phyloP scores from a whole-genome alignment of 2,888 invertebrate species.

The Phrixothrix hirtus region DNA sequence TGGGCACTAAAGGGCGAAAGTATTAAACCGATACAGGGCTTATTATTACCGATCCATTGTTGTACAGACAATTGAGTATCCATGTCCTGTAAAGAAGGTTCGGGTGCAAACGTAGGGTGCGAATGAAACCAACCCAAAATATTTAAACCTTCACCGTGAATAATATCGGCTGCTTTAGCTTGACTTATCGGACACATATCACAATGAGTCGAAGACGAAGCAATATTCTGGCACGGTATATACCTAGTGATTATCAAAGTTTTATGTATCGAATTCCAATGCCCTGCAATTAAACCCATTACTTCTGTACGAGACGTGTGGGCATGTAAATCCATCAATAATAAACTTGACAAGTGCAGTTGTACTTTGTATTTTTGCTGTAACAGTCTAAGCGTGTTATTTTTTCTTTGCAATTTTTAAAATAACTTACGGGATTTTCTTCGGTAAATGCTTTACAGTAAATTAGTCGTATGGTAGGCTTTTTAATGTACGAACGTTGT shows the following conservation, averaged over 20 bases:
- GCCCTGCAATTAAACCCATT: slow-evolving; percentile 74
- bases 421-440: slow-evolving; percentile 60
- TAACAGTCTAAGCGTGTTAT: too few relatives aligned
- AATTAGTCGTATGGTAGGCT: slow-evolving; percentile 61
- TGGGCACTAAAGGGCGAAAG: slow-evolving; percentile 66
- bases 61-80: slow-evolving; percentile 67
- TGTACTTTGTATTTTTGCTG: slow-evolving; percentile 68
- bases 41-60: slow-evolving; percentile 58
- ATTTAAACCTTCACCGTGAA: slow-evolving; percentile 52
- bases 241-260: slow-evolving; percentile 60
- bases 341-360: slow-evolving; percentile 63
- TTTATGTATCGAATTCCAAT: slow-evolving; percentile 48
- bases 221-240: slow-evolving; percentile 67
- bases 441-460: slow-evolving; percentile 64
- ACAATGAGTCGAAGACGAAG: slow-evolving; percentile 69
- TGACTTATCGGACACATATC: slow-evolving; percentile 79
- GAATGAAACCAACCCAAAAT: slow-evolving; percentile 80
- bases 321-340: slow-evolving; percentile 72
- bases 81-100: slow-evolving; percentile 72
- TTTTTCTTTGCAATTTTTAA: too few relatives aligned
- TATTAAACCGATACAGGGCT: slow-evolving; percentile 68
- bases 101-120: slow-evolving; percentile 71
- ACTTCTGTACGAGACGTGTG: slow-evolving; percentile 72
- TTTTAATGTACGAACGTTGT: slow-evolving; percentile 52
- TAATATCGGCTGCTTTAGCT: slow-evolving; percentile 63